These are phyloP conservation scores for Agonopterix arenella DNA, from an alignment of 2,888 invertebrate genomes.

Conservation along the genomic window DNA sequence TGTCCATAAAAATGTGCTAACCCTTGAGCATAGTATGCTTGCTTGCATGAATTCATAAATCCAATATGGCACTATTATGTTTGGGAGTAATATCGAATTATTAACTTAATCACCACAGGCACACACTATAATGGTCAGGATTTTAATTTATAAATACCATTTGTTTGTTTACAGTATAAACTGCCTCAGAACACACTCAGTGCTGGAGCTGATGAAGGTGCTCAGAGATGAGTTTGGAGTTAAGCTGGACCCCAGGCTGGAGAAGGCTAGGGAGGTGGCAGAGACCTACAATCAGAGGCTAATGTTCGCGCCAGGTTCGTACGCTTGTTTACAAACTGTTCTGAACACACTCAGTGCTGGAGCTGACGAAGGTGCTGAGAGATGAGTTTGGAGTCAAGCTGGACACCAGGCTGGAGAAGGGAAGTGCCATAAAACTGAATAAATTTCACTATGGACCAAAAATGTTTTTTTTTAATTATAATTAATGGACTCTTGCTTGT, in stretches of 20 bases:
- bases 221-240: constrained; percentile 40
- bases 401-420: constrained; percentile 50
- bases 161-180: constrained; percentile 86
- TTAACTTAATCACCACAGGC: too few relatives aligned
- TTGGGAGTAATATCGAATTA: too few relatives aligned
- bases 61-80: too few relatives aligned
- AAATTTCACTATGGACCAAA: too few relatives aligned
- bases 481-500: too few relatives aligned
- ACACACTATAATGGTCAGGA: too few relatives aligned
- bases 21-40: too few relatives aligned
- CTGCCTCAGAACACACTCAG: constrained; percentile 85
- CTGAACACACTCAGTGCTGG: background rate
- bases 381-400: constrained; percentile 41
- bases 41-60: too few relatives aligned
- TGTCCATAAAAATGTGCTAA: too few relatives aligned
- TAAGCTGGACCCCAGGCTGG: constrained; percentile 43
- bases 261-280: constrained; percentile 56
- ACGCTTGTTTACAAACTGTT: constrained; percentile 1
- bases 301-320: constrained; percentile 81
- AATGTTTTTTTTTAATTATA: too few relatives aligned
- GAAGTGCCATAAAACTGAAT: constrained; percentile 77
- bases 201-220: constrained; percentile 81
- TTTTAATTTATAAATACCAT: too few relatives aligned
- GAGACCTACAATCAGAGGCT: constrained; percentile 83
- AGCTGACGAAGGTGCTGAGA: constrained; percentile 51